Conservation (phyloP, 2,797 vertebrate genomes). For the Lateolabrax maculatus region DNA sequence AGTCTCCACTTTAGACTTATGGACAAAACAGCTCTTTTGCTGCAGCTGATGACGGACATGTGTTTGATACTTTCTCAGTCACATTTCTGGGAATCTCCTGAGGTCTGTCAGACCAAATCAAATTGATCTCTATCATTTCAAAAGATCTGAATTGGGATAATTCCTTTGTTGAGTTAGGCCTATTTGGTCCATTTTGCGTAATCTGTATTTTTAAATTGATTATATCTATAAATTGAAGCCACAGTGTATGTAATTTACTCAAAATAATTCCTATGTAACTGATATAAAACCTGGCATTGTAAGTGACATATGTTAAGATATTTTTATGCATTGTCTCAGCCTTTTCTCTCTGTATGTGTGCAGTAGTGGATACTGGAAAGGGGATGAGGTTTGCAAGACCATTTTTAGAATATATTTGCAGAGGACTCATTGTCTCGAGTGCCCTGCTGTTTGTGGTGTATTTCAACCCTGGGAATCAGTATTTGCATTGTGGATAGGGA, state of each 20-base stretch:
- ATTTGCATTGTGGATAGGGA: conserved; percentile 26
- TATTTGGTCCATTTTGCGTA: conserved; percentile 29
- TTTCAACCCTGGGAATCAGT: conserved; percentile 41
- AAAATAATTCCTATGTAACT: conserved; percentile 38
- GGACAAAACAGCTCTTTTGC: conserved; percentile 50
- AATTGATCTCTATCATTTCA: conserved; percentile 21
- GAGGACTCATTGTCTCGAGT: conserved; percentile 25
- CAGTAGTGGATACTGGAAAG: conserved; percentile 3
- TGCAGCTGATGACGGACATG: conserved; percentile 56
- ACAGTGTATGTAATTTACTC: conserved; percentile 46
- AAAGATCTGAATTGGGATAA: conserved; percentile 31
- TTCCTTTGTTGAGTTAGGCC: conserved; percentile 35
- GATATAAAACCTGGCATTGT: conserved; percentile 49
- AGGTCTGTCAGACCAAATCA: conserved; percentile 57
- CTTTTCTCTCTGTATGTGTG: conserved; percentile 7
- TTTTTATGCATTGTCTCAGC: conserved; percentile 35
- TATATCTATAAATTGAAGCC: conserved; percentile 45
- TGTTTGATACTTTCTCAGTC: conserved; percentile 60
- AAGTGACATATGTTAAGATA: conserved; percentile 33
- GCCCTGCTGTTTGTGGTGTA: conserved; percentile 50
- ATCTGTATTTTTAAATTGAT: conserved; percentile 44
- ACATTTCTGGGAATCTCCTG: conserved; percentile 45
- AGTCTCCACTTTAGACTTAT: conserved; percentile 43
- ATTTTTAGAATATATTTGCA: conserved; percentile 43
- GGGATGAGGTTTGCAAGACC: conserved; percentile 23